phyloP scores from a whole-genome alignment of 2,888 invertebrate genomes.

The Torymus auratus region DNA sequence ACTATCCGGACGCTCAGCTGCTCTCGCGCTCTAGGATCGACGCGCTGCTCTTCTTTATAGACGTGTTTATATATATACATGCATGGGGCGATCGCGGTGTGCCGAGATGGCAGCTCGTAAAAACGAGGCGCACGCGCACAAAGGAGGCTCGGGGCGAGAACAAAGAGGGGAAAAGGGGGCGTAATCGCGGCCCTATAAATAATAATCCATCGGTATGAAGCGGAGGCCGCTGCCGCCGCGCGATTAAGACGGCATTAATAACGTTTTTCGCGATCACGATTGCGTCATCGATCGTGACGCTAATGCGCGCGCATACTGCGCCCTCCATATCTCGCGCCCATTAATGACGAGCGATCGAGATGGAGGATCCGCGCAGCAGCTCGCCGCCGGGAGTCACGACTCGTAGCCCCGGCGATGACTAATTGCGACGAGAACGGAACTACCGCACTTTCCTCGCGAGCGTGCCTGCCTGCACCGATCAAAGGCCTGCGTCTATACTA shows the following conservation, averaged over 20 bases:
- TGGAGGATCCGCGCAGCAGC: slow-evolving; percentile 1
- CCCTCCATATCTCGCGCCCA: neutral
- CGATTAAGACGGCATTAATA: slow-evolving; percentile 48
- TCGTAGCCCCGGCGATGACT: slow-evolving; percentile 60
- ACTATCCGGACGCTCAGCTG: neutral
- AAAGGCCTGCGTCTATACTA: too few relatives aligned
- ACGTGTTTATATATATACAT: too few relatives aligned
- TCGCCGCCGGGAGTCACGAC: slow-evolving; percentile 59
- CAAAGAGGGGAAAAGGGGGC: neutral
- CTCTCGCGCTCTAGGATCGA: neutral
- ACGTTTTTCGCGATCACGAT: slow-evolving; percentile 21
- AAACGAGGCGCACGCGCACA: neutral
- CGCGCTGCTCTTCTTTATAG: too few relatives aligned
- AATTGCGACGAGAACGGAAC: slow-evolving; percentile 65
- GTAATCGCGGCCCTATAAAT: slow-evolving; percentile 8
- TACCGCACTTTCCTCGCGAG: slow-evolving; percentile 51
- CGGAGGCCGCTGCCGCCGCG: neutral
- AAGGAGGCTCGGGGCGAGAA: neutral
- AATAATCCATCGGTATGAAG: slow-evolving; percentile 39
- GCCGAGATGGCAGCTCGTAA: neutral
- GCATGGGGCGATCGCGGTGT: too few relatives aligned
- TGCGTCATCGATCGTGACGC: slow-evolving; percentile 53
- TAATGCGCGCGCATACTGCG: slow-evolving; percentile 48
- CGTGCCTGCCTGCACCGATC: neutral
- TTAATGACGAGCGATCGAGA: slow-evolving; percentile 18